Percentiles rank a stretch among this genome's conserved stretches.
Evolutionary conservation across 2,797 vertebrate species (phyloP).

Genomic region (Alcedo atthis): DNA sequence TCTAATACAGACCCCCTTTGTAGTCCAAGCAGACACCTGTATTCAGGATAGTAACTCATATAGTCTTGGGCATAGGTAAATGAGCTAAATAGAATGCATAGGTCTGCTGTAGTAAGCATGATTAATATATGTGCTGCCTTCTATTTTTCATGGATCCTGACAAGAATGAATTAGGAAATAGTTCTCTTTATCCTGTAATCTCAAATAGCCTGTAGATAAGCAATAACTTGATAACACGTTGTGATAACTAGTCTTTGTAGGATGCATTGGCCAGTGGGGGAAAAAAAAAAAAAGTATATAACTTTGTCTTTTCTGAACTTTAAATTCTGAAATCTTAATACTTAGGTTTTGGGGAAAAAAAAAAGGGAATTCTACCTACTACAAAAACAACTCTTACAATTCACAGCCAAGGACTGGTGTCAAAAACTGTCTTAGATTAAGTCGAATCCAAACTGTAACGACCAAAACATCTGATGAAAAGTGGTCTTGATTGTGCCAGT

Average conservation of each 20-base stretch:
- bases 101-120: neutral
- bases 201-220: neutral
- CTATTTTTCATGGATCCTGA: neutral
- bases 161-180: neutral
- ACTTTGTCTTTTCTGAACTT: no score
- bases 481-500: no score
- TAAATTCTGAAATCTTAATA: no score
- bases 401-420: no score
- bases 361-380: no score
- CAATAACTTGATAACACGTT: neutral
- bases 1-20: neutral
- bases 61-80: neutral
- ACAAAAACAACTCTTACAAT: no score
- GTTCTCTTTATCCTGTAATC: neutral
- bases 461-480: no score
- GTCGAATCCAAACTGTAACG: no score
- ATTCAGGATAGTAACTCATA: neutral
- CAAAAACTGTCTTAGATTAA: no score
- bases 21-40: neutral
- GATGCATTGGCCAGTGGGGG: neutral
- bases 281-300: neutral
- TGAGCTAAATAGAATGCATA: neutral
- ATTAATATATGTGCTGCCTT: neutral
- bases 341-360: no score
- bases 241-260: neutral